A percentile compares a stretch with the other conserved stretches of the same genome.
phyloP scores from a whole-genome alignment of 2,888 invertebrate species.

The Stenolophus ochropezus region DNA sequence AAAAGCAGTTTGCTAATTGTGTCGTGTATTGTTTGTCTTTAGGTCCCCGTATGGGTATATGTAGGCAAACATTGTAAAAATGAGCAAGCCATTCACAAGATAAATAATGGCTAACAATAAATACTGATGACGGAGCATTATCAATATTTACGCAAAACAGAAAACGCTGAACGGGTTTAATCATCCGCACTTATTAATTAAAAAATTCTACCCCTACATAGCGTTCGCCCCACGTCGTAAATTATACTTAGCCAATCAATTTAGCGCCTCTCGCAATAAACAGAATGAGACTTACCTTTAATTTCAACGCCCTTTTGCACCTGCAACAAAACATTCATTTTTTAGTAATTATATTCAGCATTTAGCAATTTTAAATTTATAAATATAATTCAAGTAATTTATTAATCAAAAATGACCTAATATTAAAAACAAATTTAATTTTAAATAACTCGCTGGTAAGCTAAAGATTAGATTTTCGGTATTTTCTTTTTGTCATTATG shows the following conservation, averaged over 20 bases:
- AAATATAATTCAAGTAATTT: no score
- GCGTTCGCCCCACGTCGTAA: neutral
- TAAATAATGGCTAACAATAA: conserved; percentile 33
- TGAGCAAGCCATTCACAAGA: conserved; percentile 24
- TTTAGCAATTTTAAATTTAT: no score
- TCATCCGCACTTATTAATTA: conserved; percentile 43
- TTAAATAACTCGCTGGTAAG: no score
- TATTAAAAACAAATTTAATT: no score
- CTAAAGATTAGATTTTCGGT: no score
- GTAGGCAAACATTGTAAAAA: conserved; percentile 22
- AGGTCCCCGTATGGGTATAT: neutral
- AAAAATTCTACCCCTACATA: conserved; percentile 8
- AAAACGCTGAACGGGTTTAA: conserved; percentile 34
- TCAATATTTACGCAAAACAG: conserved; percentile 28
- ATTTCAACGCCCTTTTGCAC: no score
- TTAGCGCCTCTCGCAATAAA: no score
- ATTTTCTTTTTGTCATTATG: no score
- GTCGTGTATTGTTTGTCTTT: conserved; percentile 14
- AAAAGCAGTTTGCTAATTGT: neutral
- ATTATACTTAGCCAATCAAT: neutral
- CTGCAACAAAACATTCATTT: no score
- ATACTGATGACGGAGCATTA: conserved; percentile 31
- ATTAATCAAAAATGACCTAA: no score
- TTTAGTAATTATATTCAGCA: no score
- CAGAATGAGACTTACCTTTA: no score